These are phyloP conservation scores for Noctua fimbriata DNA, from an alignment of 2,888 invertebrate species.

Conservation along the genomic window DNA sequence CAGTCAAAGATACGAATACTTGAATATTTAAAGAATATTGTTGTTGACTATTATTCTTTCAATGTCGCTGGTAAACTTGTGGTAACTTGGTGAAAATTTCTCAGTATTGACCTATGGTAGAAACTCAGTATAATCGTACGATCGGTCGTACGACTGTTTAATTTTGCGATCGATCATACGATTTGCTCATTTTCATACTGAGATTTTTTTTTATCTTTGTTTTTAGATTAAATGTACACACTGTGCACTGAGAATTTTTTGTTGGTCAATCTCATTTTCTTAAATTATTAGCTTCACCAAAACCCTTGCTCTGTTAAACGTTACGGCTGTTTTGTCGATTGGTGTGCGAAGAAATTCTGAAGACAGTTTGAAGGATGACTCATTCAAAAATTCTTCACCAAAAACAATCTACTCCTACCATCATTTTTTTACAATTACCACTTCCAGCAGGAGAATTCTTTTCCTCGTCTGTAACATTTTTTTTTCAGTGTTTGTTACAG, in stretches of 20 bases:
- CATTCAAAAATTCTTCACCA: background rate
- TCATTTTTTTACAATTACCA: background rate
- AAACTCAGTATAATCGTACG: slow-evolving; percentile 10
- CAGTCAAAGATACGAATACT: slow-evolving; percentile 59
- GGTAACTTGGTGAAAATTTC: slow-evolving; percentile 53
- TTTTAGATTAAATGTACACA: slow-evolving; percentile 45
- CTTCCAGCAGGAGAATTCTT: background rate
- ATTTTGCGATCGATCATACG: slow-evolving; percentile 6
- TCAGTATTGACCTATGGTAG: slow-evolving; percentile 21
- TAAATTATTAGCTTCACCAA: slow-evolving; percentile 55
- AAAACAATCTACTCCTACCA: background rate
- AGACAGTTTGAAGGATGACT: background rate
- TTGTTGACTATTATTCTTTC: slow-evolving; percentile 49
- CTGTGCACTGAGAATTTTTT: slow-evolving; percentile 31
- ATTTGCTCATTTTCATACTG: slow-evolving; percentile 2
- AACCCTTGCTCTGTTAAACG: slow-evolving; percentile 40
- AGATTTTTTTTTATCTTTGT: slow-evolving; percentile 25
- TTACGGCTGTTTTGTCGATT: slow-evolving; percentile 8
- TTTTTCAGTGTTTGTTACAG: background rate
- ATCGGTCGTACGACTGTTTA: slow-evolving; percentile 6
- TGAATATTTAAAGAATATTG: slow-evolving; percentile 52
- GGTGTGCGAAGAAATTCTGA: background rate
- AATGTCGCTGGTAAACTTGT: slow-evolving; percentile 49
- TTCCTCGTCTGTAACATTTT: background rate
- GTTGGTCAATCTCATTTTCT: slow-evolving; percentile 56